Evolutionary conservation across 1,140 invertebrate genomes (phyloP).

Genomic region (Drosophila serrata): DNA sequence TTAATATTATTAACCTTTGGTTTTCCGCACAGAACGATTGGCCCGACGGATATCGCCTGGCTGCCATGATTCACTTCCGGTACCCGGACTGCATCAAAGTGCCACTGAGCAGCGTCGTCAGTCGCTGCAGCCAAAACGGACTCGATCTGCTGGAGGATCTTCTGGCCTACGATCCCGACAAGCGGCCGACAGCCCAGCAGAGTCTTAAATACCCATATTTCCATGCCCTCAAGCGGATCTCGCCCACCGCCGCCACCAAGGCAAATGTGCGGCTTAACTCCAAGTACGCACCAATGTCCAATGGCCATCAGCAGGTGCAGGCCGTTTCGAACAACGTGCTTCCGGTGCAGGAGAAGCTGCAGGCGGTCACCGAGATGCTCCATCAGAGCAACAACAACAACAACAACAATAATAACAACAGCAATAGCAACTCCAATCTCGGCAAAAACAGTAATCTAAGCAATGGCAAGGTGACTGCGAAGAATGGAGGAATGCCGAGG

Average conservation of each 20-base stretch:
- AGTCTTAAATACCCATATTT: slow-evolving; percentile 94
- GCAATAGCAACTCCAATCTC: slow-evolving; percentile 53
- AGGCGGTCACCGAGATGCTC: slow-evolving; percentile 75
- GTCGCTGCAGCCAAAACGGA: slow-evolving; percentile 92
- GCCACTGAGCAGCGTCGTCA: slow-evolving; percentile 92
- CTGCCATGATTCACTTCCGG: slow-evolving; percentile 97
- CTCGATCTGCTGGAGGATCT: slow-evolving; percentile 95
- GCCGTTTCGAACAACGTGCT: slow-evolving; percentile 79
- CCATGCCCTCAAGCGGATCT: slow-evolving; percentile 87
- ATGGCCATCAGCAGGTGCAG: slow-evolving; percentile 34
- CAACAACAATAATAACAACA: slow-evolving; percentile 42
- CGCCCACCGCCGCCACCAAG: slow-evolving; percentile 85
- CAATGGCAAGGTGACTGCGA: slow-evolving; percentile 43
- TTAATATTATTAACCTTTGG: slow-evolving; percentile 11
- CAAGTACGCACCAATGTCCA: slow-evolving; percentile 58
- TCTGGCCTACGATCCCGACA: slow-evolving; percentile 96
- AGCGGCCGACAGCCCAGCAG: slow-evolving; percentile 95
- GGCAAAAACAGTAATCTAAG: slow-evolving; percentile 51
- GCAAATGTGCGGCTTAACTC: slow-evolving; percentile 70
- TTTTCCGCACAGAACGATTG: slow-evolving; percentile 91
- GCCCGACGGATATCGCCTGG: slow-evolving; percentile 97
- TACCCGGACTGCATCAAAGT: slow-evolving; percentile 95
- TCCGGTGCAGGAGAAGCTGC: slow-evolving; percentile 83
- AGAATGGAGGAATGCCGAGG: slow-evolving; percentile 59
- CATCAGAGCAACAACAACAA: slow-evolving; percentile 64